Evolutionary conservation across 2,797 vertebrate genomes (phyloP).

Genomic region (Chromis chromis): DNA sequence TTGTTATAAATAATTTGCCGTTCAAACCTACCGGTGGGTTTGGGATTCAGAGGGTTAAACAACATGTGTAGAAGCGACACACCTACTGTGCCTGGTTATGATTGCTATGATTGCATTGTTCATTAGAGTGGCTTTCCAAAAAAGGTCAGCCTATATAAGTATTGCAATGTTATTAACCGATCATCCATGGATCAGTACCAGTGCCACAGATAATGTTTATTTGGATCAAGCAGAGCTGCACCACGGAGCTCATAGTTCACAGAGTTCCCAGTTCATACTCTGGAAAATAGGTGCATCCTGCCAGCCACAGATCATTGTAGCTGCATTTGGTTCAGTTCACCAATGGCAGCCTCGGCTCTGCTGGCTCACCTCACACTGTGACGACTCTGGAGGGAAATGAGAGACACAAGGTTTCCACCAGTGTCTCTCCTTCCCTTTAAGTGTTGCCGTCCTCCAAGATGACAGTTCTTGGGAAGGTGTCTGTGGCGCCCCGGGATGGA

Average conservation of each 20-base stretch:
- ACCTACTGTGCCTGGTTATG: no score
- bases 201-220: constrained; percentile 2
- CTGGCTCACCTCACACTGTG: constrained; percentile 25
- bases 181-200: neutral
- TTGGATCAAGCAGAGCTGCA: constrained; percentile 1
- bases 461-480: constrained; percentile 62
- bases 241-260: constrained; percentile 5
- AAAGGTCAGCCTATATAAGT: neutral
- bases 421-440: constrained; percentile 12
- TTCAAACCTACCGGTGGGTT: no score
- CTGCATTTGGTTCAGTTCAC: constrained; percentile 34
- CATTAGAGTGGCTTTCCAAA: neutral
- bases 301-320: constrained; percentile 30
- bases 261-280: constrained; percentile 18
- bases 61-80: no score
- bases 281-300: constrained; percentile 25
- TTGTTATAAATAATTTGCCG: no score
- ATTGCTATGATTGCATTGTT: no score
- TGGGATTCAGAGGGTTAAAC: no score
- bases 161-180: neutral
- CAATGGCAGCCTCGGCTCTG: constrained; percentile 21
- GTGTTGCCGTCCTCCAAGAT: constrained; percentile 28
- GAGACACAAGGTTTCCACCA: constrained; percentile 47
- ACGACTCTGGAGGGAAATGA: constrained; percentile 26
- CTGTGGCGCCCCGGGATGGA: constrained; percentile 29